Evolutionary conservation across 2,797 vertebrate species (phyloP).

Genomic region (Rhabdomys pumilio): DNA sequence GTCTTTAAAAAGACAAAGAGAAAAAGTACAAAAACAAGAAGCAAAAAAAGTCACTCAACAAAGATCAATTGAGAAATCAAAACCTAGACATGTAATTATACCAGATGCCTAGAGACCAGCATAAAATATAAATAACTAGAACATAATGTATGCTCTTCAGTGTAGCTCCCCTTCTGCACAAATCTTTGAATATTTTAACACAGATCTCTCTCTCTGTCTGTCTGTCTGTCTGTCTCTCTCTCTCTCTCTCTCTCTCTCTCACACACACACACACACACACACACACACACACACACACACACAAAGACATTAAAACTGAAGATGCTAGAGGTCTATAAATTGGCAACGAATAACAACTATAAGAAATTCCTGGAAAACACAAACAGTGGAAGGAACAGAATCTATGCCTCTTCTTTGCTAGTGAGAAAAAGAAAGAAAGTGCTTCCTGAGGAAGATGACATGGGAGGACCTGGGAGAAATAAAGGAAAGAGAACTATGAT

Average conservation of each 20-base stretch:
- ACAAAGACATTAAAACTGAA: no score
- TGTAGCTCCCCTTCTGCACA: not conserved
- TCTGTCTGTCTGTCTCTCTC: no score
- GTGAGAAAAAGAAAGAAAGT: not conserved
- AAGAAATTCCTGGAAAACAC: no score
- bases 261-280: not conserved
- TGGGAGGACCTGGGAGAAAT: not conserved
- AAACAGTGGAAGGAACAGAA: not conserved
- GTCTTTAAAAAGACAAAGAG: no score
- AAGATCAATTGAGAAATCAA: not conserved
- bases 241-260: no score
- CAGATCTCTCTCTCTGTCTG: no score
- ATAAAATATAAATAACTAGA: not conserved
- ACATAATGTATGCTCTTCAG: not conserved
- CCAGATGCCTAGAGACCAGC: not conserved
- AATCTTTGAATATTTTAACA: not conserved
- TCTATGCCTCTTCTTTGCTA: not conserved
- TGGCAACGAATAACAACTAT: no score
- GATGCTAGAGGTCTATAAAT: no score
- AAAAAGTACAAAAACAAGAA: no score
- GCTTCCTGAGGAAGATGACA: not conserved
- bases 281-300: not conserved
- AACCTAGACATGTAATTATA: not conserved
- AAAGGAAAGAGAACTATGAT: not conserved
- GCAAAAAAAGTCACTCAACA: no score